These are phyloP conservation scores for Saccostrea echinata DNA, from an alignment of 1,140 invertebrate genomes.

Conservation along the genomic window DNA sequence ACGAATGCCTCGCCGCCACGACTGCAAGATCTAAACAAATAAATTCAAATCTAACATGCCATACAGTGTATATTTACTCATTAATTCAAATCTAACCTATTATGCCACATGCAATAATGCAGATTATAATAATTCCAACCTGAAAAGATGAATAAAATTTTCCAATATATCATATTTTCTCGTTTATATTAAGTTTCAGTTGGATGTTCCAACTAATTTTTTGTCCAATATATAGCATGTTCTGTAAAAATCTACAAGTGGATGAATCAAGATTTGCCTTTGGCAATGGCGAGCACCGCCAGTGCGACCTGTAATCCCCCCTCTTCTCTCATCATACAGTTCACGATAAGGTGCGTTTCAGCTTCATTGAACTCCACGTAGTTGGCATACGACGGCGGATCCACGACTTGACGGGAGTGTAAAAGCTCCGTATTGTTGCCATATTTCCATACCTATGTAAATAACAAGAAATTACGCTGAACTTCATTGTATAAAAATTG, in stretches of 20 bases:
- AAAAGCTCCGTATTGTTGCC: neutral
- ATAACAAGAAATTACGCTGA: neutral
- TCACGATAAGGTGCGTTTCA: constrained; percentile 36
- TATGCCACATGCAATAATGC: too few relatives aligned
- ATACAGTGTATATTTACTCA: too few relatives aligned
- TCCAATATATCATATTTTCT: too few relatives aligned
- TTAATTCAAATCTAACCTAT: too few relatives aligned
- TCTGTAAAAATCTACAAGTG: neutral
- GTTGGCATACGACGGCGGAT: constrained; percentile 26
- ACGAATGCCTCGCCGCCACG: neutral
- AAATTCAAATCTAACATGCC: too few relatives aligned
- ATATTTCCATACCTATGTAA: neutral
- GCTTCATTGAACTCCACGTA: constrained; percentile 50
- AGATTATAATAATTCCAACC: too few relatives aligned
- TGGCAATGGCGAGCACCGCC: neutral
- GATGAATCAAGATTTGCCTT: neutral
- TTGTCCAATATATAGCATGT: neutral
- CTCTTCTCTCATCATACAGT: constrained; percentile 1
- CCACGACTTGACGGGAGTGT: neutral
- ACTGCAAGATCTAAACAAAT: neutral
- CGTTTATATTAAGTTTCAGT: too few relatives aligned
- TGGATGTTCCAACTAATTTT: too few relatives aligned
- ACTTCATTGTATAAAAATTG: neutral
- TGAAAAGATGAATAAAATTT: too few relatives aligned
- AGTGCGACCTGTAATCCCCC: neutral